Percentiles rank a stretch among this genome's conserved stretches.
These are phyloP conservation scores for Papilio xuthus DNA, from an alignment of 1,140 invertebrate genomes.

Conservation along the genomic window DNA sequence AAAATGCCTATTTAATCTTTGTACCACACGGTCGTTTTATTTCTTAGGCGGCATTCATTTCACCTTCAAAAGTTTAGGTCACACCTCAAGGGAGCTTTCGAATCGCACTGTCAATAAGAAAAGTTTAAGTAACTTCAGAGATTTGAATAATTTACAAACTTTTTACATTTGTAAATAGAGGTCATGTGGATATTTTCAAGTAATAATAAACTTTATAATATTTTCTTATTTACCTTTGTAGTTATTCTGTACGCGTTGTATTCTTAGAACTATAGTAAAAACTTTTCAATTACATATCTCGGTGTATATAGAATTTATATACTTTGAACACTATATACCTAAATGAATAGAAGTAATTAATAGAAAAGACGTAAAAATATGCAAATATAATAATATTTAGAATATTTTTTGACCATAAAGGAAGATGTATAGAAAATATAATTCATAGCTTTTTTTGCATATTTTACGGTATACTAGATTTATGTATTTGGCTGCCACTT, in stretches of 20 bases:
- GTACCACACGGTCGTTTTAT: background rate
- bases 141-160: slow-evolving; percentile 23
- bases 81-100: slow-evolving; percentile 1
- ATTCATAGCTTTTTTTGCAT: background rate
- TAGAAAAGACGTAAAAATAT: too few relatives aligned
- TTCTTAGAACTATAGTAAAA: background rate
- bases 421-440: background rate
- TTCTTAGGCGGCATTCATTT: background rate
- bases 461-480: background rate
- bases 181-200: background rate
- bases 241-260: background rate
- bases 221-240: background rate
- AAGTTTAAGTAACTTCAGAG: slow-evolving; percentile 21
- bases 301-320: too few relatives aligned
- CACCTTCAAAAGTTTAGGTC: slow-evolving; percentile 23
- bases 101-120: slow-evolving; percentile 23
- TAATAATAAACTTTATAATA: background rate
- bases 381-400: too few relatives aligned
- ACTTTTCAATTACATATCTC: too few relatives aligned
- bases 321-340: too few relatives aligned
- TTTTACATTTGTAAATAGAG: slow-evolving; percentile 25
- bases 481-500: background rate
- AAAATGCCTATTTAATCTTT: background rate
- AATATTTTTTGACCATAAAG: too few relatives aligned
- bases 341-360: too few relatives aligned